Evolutionary conservation across 2,797 vertebrate genomes (phyloP).

Genomic region (Todus mexicanus): DNA sequence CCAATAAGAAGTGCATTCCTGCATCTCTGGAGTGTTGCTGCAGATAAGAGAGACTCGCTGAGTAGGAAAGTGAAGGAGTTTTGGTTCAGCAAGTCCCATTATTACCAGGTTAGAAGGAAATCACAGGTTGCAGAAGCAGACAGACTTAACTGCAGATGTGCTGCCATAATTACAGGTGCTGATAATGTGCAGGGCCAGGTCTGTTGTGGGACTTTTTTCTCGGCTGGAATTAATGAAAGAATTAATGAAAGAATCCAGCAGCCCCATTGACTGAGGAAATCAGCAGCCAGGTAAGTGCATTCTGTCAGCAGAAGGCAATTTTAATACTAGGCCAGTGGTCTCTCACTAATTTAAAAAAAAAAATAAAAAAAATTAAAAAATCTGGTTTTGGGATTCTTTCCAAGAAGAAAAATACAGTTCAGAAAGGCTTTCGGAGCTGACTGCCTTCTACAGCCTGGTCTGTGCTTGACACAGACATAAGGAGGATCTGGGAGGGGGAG

Average conservation of each 20-base stretch:
- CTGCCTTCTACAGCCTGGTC: neutral
- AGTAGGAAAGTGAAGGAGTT: neutral
- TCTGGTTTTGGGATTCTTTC: constrained; percentile 23
- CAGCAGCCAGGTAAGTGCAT: neutral
- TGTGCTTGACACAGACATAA: neutral
- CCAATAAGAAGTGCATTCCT: neutral
- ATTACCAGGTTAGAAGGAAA: neutral
- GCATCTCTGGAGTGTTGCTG: neutral
- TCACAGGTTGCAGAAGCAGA: neutral
- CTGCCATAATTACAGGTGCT: neutral
- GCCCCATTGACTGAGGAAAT: neutral
- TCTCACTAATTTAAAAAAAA: constrained; percentile 44
- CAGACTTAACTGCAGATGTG: neutral
- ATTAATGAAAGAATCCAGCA: neutral
- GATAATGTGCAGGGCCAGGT: neutral
- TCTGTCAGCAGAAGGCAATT: constrained; percentile 33
- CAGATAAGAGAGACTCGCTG: rapidly evolving
- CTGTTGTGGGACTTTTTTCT: neutral
- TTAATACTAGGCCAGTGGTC: constrained; percentile 5
- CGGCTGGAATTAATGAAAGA: neutral
- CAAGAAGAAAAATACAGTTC: neutral
- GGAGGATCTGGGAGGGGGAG: neutral
- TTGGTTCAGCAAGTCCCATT: neutral
- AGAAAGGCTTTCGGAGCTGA: neutral
- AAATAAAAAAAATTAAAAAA: too few species aligned